Evolutionary conservation across 1,140 invertebrate genomes (phyloP).

Genomic region (Galendromus occidentalis): DNA sequence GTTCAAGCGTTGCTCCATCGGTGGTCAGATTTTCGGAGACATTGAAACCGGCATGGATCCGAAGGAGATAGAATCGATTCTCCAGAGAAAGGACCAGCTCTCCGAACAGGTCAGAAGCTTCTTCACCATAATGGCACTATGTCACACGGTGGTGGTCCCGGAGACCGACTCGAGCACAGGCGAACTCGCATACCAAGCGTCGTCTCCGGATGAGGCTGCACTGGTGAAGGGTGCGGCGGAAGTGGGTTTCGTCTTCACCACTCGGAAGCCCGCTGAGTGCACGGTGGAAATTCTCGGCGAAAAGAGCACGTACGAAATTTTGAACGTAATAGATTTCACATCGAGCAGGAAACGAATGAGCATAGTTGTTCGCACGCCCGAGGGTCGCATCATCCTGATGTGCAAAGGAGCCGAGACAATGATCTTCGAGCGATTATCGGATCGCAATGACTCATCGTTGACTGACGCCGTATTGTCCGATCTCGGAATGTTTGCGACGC

Average conservation of each 20-base stretch:
- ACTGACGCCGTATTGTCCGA: too few relatives aligned
- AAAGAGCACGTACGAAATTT: conserved; percentile 55
- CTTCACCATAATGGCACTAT: conserved; percentile 72
- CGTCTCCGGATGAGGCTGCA: conserved; percentile 83
- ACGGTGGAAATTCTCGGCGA: conserved; percentile 43
- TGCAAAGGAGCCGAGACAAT: conserved; percentile 48
- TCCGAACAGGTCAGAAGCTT: conserved; percentile 31
- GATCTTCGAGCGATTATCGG: conserved; percentile 49
- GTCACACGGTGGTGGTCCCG: conserved; percentile 94
- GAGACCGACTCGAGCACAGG: conserved; percentile 33
- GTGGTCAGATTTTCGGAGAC: conserved; percentile 43
- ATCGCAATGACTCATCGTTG: conserved; percentile 27
- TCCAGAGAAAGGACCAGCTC: background rate
- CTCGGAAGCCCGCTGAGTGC: conserved; percentile 59
- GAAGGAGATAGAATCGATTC: background rate
- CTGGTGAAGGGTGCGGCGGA: conserved; percentile 73
- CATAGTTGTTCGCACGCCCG: conserved; percentile 55
- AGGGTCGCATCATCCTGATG: conserved; percentile 60
- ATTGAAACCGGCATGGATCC: background rate
- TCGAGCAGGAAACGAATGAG: conserved; percentile 83
- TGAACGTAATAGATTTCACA: conserved; percentile 96
- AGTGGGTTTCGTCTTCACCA: conserved; percentile 74
- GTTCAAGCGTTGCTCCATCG: conserved; percentile 75
- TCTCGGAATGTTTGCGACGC: conserved; percentile 80
- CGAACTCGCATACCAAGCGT: conserved; percentile 75